Conservation (phyloP, 2,797 vertebrate genomes). For the Lagorchestes hirsutus region DNA sequence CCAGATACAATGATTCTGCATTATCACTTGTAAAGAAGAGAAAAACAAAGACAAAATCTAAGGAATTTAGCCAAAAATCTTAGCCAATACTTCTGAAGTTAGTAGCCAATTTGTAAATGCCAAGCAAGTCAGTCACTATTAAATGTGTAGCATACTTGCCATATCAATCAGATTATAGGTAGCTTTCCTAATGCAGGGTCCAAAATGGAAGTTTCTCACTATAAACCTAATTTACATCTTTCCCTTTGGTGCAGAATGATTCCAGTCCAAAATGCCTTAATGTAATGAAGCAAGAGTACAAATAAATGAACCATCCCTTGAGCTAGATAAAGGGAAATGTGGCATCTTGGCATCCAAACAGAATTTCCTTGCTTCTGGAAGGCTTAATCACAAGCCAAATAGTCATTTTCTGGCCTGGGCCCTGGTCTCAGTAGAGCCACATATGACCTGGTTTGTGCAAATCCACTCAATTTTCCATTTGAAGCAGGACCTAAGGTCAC, state of each 20-base stretch:
- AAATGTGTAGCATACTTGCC: background rate
- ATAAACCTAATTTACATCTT: conserved; percentile 18
- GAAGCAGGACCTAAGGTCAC: conserved; percentile 34
- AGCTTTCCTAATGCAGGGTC: conserved; percentile 36
- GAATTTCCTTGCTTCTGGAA: conserved; percentile 18
- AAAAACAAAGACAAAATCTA: conserved; percentile 20
- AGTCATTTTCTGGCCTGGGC: conserved; percentile 24
- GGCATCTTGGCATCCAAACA: background rate
- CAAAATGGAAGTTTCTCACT: conserved; percentile 8
- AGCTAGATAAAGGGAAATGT: conserved; percentile 14
- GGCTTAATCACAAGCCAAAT: conserved; percentile 24
- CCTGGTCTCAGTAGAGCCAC: background rate
- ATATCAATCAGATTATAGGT: conserved; percentile 32
- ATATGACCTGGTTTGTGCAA: background rate
- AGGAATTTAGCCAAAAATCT: conserved; percentile 49
- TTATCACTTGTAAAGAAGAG: background rate
- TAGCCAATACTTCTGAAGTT: background rate
- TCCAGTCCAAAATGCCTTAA: conserved; percentile 25
- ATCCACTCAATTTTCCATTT: conserved; percentile 3
- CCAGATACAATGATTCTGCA: background rate
- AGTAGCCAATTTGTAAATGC: conserved; percentile 37
- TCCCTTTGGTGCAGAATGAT: conserved; percentile 34
- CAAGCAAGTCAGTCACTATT: conserved; percentile 27
- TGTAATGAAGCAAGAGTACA: conserved; percentile 8
- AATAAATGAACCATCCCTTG: conserved; percentile 3